phyloP scores from a whole-genome alignment of 2,888 invertebrate species.

The Ischnus inquisitorius region DNA sequence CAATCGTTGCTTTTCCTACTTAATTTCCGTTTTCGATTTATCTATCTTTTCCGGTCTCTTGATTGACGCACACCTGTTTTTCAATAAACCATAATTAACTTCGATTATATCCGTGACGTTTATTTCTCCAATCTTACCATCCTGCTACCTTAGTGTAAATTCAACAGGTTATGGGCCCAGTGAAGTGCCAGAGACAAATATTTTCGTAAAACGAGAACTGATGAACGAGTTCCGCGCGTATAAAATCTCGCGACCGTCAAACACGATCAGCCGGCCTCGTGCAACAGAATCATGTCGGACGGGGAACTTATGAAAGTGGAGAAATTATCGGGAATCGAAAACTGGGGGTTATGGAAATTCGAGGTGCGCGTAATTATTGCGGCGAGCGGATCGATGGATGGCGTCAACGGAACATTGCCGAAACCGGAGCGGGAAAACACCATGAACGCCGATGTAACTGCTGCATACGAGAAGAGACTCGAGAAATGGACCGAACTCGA shows the following conservation, averaged over 20 bases:
- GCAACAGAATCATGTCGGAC: slow-evolving; percentile 51
- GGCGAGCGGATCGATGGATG: slow-evolving; percentile 30
- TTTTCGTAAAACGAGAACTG: slow-evolving; percentile 16
- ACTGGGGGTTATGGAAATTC: slow-evolving; percentile 54
- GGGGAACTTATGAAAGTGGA: slow-evolving; percentile 44
- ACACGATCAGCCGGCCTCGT: slow-evolving; percentile 58
- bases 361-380: too few species aligned
- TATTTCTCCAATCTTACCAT: neutral
- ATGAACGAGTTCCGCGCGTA: neutral
- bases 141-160: neutral
- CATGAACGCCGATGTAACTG: neutral
- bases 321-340: slow-evolving; percentile 42
- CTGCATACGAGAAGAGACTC: slow-evolving; percentile 39
- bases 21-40: too few species aligned
- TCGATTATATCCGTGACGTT: neutral
- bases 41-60: too few species aligned
- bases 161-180: slow-evolving; percentile 43
- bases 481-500: slow-evolving; percentile 66
- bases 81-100: too few species aligned
- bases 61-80: too few species aligned
- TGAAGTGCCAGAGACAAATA: neutral
- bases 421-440: slow-evolving; percentile 14
- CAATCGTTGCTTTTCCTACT: too few species aligned
- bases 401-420: slow-evolving; percentile 15
- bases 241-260: slow-evolving; percentile 1